phyloP scores from a whole-genome alignment of 2,797 vertebrate species.

The Rhabdophis nuchalis region DNA sequence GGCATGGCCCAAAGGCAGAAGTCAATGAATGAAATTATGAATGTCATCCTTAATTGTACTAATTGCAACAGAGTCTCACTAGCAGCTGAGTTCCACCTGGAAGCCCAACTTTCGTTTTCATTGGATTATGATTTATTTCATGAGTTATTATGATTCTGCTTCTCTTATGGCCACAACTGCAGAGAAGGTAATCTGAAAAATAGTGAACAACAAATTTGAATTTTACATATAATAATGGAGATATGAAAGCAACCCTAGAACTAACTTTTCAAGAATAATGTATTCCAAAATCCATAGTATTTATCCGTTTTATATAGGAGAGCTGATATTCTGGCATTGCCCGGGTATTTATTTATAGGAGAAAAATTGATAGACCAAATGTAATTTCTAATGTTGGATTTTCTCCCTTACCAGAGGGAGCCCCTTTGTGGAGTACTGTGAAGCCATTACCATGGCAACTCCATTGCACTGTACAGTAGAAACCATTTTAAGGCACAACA shows the following conservation, averaged over 20 bases:
- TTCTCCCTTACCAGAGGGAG: too few relatives aligned
- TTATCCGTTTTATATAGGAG: background rate
- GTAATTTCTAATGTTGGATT: too few relatives aligned
- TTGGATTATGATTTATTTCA: background rate
- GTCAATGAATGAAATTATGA: background rate
- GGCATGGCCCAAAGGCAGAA: background rate
- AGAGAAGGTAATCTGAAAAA: constrained; percentile 10
- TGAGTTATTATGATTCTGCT: background rate
- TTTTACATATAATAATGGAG: constrained; percentile 42
- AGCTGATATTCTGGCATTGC: background rate
- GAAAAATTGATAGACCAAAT: too few relatives aligned
- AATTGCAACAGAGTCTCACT: constrained; percentile 26
- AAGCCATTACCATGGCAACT: too few relatives aligned
- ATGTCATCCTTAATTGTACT: constrained; percentile 17
- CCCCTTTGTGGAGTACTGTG: too few relatives aligned
- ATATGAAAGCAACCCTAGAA: constrained; percentile 46
- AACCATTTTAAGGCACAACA: too few relatives aligned
- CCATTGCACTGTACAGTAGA: too few relatives aligned
- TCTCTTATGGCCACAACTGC: background rate
- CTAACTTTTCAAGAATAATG: constrained; percentile 2
- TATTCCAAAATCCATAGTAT: constrained; percentile 17
- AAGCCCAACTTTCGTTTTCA: background rate
- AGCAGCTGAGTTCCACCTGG: constrained; percentile 4
- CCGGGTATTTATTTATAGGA: too few relatives aligned
- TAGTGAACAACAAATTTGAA: constrained; percentile 22